Evolutionary conservation across 1,140 invertebrate species (phyloP).

Genomic region (Lamellibrachia luymesi): DNA sequence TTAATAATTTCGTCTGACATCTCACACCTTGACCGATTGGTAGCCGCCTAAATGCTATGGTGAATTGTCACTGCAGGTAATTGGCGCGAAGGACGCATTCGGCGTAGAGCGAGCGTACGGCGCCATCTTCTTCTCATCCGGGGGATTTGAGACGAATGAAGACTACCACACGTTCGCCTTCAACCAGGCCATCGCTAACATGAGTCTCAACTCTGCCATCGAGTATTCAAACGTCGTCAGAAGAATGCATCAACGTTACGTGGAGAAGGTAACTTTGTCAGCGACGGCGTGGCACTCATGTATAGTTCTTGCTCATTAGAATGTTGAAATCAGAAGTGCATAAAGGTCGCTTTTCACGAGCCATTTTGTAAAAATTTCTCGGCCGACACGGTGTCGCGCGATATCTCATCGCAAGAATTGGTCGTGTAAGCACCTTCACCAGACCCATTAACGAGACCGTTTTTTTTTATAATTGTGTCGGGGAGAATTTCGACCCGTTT

Average conservation of each 20-base stretch:
- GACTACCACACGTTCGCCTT: conserved; percentile 40
- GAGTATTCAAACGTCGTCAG: conserved; percentile 34
- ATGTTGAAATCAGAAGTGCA: no score
- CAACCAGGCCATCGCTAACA: conserved; percentile 33
- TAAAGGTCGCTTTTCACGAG: no score
- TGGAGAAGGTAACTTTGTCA: neutral
- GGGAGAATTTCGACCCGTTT: no score
- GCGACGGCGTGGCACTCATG: neutral
- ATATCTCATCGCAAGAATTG: no score
- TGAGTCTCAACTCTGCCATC: conserved; percentile 30
- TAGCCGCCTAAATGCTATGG: no score
- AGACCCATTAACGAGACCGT: no score
- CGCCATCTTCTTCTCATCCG: conserved; percentile 36
- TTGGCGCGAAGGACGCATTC: conserved; percentile 37
- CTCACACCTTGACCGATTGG: no score
- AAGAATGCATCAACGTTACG: neutral
- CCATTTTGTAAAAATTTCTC: no score
- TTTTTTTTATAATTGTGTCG: no score
- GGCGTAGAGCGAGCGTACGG: conserved; percentile 43
- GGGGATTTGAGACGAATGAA: conserved; percentile 36
- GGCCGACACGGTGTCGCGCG: no score
- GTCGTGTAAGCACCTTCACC: no score
- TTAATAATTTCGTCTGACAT: no score
- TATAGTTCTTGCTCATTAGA: neutral
- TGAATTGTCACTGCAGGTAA: neutral